Conservation (phyloP, 2,113 vertebrate species). For the Trinectes maculatus region DNA sequence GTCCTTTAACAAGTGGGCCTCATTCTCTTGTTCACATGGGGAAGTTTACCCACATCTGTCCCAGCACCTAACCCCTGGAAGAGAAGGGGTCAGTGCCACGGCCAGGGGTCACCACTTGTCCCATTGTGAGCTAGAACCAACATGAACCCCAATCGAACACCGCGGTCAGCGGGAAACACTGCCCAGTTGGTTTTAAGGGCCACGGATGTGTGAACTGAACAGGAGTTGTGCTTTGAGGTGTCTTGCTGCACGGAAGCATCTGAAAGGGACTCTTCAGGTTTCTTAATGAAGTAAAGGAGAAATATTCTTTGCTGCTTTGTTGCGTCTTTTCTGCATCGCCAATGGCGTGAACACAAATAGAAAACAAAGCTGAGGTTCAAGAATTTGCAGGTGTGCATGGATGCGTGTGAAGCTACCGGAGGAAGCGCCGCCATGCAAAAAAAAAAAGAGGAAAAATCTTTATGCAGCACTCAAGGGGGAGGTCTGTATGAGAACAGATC, state of each 20-base stretch:
- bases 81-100: constrained; percentile 76
- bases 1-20: constrained; percentile 79
- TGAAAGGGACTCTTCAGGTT: constrained; percentile 75
- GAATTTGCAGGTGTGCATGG: constrained; percentile 80
- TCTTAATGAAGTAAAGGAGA: constrained; percentile 79
- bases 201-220: constrained; percentile 77
- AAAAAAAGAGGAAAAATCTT: constrained; percentile 33
- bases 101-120: constrained; percentile 79
- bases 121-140: constrained; percentile 78
- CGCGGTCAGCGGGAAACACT: constrained; percentile 66
- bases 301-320: constrained; percentile 77
- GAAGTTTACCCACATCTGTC: constrained; percentile 86
- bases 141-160: constrained; percentile 72
- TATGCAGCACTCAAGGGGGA: constrained; percentile 72
- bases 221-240: constrained; percentile 76
- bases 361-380: constrained; percentile 68
- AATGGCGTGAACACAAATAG: constrained; percentile 69
- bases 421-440: constrained; percentile 34
- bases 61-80: constrained; percentile 78
- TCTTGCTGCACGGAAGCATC: constrained; percentile 61
- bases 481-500: constrained; percentile 77
- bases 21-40: constrained; percentile 73
- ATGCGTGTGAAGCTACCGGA: constrained; percentile 64
- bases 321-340: constrained; percentile 68
- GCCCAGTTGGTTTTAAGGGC: constrained; percentile 72